These are phyloP conservation scores for Fistularia commersonii DNA, from an alignment of 2,797 vertebrate genomes.

Conservation along the genomic window DNA sequence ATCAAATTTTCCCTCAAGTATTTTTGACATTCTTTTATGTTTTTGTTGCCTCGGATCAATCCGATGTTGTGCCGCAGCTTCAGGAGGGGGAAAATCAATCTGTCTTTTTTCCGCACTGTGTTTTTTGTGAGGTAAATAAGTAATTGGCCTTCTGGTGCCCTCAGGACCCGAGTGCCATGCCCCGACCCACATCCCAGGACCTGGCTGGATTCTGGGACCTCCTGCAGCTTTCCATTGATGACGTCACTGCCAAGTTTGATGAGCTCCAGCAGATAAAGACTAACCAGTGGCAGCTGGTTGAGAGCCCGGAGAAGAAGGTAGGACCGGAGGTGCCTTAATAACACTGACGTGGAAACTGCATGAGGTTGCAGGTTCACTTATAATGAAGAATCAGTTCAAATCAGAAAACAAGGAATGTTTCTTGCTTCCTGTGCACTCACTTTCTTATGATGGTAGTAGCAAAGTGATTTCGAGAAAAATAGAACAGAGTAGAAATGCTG, in stretches of 20 bases:
- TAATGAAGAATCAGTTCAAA: too few species aligned
- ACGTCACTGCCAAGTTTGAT: conserved; percentile 98
- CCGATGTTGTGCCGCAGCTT: too few species aligned
- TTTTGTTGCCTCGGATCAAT: too few species aligned
- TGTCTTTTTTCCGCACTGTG: background rate
- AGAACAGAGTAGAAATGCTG: too few species aligned
- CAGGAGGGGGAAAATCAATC: background rate
- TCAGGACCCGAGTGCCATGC: conserved; percentile 98
- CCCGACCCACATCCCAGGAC: conserved; percentile 96
- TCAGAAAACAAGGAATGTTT: too few species aligned
- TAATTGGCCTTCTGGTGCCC: background rate
- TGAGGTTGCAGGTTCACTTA: too few species aligned
- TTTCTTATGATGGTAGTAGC: too few species aligned
- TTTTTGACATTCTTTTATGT: too few species aligned
- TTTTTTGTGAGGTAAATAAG: background rate
- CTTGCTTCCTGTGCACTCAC: too few species aligned
- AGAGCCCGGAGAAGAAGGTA: conserved; percentile 91
- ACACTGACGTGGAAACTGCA: too few species aligned
- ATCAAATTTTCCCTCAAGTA: background rate
- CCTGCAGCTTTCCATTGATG: conserved; percentile 97
- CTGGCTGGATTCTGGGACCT: conserved; percentile 99
- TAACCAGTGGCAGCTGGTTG: conserved; percentile 89
- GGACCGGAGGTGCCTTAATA: background rate
- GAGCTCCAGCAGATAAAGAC: conserved; percentile 96
- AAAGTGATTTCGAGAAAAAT: too few species aligned